phyloP scores from a whole-genome alignment of 2,113 vertebrate species.

The Nerophis lumbriciformis region DNA sequence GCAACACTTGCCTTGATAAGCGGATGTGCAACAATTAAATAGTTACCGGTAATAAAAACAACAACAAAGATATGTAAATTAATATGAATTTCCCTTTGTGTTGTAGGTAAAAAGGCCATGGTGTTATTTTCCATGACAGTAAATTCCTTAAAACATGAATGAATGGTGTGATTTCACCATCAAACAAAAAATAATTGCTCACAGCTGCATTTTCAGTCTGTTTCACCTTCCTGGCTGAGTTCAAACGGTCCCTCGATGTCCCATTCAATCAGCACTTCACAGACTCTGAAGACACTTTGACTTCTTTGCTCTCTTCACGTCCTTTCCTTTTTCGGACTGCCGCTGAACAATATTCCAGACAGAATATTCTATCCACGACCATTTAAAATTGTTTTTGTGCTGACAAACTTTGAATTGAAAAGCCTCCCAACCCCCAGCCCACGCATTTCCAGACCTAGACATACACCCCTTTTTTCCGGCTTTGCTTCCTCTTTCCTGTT shows the following conservation, averaged over 20 bases:
- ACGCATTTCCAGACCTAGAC: not conserved
- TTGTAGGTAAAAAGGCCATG: not conserved
- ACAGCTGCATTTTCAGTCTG: not conserved
- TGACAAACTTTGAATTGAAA: conserved; percentile 2
- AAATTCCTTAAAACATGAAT: not conserved
- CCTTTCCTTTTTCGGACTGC: not conserved
- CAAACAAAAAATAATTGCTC: not conserved
- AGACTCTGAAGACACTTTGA: not conserved
- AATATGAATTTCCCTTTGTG: not conserved
- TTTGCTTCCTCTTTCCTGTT: conserved; percentile 4
- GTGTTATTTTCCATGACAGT: not conserved
- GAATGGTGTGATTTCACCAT: not conserved
- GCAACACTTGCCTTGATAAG: too few relatives aligned
- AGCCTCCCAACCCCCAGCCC: not conserved
- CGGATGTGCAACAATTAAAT: too few relatives aligned
- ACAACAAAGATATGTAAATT: too few relatives aligned
- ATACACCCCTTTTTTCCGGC: conserved; percentile 14
- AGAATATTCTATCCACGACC: not conserved
- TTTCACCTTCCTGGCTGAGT: conserved; percentile 10
- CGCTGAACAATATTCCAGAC: not conserved
- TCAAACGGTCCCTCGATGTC: not conserved
- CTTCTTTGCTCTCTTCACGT: conserved; percentile 8
- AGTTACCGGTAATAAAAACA: too few relatives aligned
- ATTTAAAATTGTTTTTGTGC: not conserved
- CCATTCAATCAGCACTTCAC: conserved; percentile 1